Percentiles rank a stretch among this genome's conserved stretches.
These are phyloP conservation scores for Sardinella longiceps DNA, from an alignment of 2,797 vertebrate species.

Conservation along the genomic window DNA sequence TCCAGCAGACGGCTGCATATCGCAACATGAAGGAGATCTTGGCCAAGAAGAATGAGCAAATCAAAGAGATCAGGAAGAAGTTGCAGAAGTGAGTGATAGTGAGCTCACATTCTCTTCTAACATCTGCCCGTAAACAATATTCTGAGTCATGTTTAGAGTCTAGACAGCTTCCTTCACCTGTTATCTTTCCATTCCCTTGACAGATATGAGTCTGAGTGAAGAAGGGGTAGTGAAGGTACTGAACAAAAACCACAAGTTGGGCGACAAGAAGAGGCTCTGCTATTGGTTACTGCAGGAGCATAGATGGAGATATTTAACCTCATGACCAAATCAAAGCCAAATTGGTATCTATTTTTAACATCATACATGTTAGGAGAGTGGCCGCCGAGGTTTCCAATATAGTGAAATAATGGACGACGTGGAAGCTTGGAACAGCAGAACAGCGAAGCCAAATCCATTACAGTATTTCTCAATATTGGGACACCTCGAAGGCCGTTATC, in stretches of 20 bases:
- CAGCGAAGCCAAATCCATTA: too few relatives aligned
- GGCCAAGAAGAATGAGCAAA: conserved; percentile 94
- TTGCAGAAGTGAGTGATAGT: conserved; percentile 82
- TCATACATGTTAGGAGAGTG: too few relatives aligned
- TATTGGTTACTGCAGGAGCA: neutral
- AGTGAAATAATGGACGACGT: too few relatives aligned
- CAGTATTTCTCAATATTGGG: too few relatives aligned
- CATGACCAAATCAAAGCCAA: neutral
- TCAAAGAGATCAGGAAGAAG: conserved; percentile 89
- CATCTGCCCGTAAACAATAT: neutral
- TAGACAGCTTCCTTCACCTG: neutral
- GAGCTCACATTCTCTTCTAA: neutral
- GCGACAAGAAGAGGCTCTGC: neutral
- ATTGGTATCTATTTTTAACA: neutral
- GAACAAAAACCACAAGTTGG: neutral
- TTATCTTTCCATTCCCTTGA: neutral
- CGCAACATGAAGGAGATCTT: conserved; percentile 98
- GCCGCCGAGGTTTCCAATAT: too few relatives aligned
- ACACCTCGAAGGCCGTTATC: too few relatives aligned
- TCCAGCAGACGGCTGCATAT: conserved; percentile 95
- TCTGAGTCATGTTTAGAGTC: neutral
- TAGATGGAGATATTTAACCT: neutral
- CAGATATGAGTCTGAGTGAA: conserved; percentile 1
- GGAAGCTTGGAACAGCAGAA: too few relatives aligned
- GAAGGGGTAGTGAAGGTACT: neutral